phyloP scores from a whole-genome alignment of 2,888 invertebrate genomes.

The Stenichneumon culpator region DNA sequence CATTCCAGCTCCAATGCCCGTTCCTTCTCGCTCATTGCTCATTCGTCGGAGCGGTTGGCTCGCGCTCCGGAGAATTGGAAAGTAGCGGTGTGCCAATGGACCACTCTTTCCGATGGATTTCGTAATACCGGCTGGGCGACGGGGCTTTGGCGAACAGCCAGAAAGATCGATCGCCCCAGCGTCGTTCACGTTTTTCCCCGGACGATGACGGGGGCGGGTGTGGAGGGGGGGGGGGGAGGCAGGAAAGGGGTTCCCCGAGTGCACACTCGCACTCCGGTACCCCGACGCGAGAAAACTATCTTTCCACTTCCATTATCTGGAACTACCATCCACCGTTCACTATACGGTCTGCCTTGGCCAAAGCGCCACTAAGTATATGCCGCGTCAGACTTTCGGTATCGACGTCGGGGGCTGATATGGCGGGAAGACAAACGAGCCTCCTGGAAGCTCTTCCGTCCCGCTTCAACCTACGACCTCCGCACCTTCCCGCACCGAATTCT shows the following conservation, averaged over 20 bases:
- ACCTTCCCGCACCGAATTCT: neutral
- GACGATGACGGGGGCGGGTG: neutral
- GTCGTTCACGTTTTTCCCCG: slow-evolving; percentile 15
- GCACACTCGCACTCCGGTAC: slow-evolving; percentile 26
- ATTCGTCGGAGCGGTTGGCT: slow-evolving; percentile 63
- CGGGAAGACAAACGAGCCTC: slow-evolving; percentile 41
- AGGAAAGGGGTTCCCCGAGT: slow-evolving; percentile 2
- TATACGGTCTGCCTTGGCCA: slow-evolving; percentile 23
- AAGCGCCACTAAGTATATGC: slow-evolving; percentile 48
- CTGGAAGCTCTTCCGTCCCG: slow-evolving; percentile 3
- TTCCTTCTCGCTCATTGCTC: slow-evolving; percentile 58
- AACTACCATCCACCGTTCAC: slow-evolving; percentile 30
- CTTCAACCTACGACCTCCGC: neutral
- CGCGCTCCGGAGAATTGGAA: slow-evolving; percentile 55
- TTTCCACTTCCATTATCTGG: slow-evolving; percentile 64
- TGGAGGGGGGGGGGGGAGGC: neutral
- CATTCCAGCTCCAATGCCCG: slow-evolving; percentile 4
- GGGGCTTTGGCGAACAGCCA: slow-evolving; percentile 67
- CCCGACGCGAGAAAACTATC: slow-evolving; percentile 44
- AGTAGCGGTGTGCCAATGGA: slow-evolving; percentile 59
- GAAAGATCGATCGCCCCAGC: slow-evolving; percentile 62
- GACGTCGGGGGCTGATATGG: slow-evolving; percentile 17
- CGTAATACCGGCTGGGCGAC: slow-evolving; percentile 60
- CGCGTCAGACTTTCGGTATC: slow-evolving; percentile 52
- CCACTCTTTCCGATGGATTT: slow-evolving; percentile 67